Evolutionary conservation across 2,797 vertebrate genomes (phyloP), one percentile per base, ranked within the genome.

Genomic region (Mormyrus proboscirostris): DNA sequence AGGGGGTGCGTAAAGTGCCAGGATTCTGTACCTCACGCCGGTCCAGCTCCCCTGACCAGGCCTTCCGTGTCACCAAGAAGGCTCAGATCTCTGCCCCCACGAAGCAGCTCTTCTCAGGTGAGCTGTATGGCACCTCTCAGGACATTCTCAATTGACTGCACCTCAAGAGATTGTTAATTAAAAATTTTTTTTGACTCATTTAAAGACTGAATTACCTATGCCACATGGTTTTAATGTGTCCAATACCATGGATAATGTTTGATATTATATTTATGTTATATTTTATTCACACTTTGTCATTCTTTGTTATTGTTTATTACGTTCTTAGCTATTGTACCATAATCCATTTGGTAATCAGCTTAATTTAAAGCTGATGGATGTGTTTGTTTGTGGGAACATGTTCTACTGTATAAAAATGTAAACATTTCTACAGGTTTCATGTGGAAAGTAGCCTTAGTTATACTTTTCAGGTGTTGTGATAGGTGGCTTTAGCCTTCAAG

Each of bases 21-120:
- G 96, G 97, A 4, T 96, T 98, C 94, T 99, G 98, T 93, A 93
- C 95, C 6, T 95, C 95, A 38, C 95, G 95, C 0, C 95, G 95
- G 12, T 91, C 95, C 19, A 92, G 96, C 83, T 91, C 88, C 87
- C 92, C 96, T 0, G 96, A 97, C 89, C 95, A 96, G 87, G 97
- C 98, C 90, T 99, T 96, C 95, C 95, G 96, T 76, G 96, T 98
- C 92, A 94, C 93, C 88, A 96, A 97, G 90, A 97, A 95, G 90
- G 97, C 97, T 69, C 97, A 98, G 94, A 96, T 99, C 94, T 98
- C 97, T 0, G 97, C 97, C 47, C 98, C 98, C 91, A 98, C 98
- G 85, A 96, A 97, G 91, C 97, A 98, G 92, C 96, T 99, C 90
- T 98, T 99, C 94, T 94, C 97, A 95, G 96, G 98, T 98, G 93